Evolutionary conservation across 2,113 vertebrate species (phyloP).

Genomic region (Neoarius graeffei): DNA sequence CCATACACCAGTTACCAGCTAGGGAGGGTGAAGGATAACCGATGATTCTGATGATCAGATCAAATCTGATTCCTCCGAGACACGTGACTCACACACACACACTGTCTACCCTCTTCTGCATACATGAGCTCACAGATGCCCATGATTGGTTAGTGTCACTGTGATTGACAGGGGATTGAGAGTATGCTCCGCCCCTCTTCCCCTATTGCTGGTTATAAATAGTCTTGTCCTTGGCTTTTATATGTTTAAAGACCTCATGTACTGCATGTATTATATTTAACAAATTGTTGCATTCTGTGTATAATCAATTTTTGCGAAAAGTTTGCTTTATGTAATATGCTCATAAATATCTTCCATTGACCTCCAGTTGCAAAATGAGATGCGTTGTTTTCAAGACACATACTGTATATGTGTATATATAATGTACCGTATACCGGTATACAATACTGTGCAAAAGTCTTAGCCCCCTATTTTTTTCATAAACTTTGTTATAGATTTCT

Average conservation of each 20-base stretch:
- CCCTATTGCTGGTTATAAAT: neutral
- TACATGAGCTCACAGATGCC: neutral
- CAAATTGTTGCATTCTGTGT: too few relatives aligned
- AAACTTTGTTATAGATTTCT: too few relatives aligned
- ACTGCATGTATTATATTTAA: neutral
- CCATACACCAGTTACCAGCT: neutral
- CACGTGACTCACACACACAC: neutral
- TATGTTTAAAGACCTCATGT: too few relatives aligned
- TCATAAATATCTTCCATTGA: neutral
- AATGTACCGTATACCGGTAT: too few relatives aligned
- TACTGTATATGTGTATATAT: neutral
- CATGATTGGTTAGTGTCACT: neutral
- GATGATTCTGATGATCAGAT: too few relatives aligned
- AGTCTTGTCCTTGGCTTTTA: neutral
- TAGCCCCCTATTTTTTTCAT: too few relatives aligned
- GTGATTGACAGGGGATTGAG: neutral
- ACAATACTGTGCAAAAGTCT: too few relatives aligned
- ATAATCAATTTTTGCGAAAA: neutral
- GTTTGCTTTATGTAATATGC: neutral
- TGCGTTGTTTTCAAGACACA: neutral
- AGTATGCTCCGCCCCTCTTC: neutral
- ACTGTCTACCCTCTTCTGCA: too few relatives aligned
- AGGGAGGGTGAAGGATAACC: neutral
- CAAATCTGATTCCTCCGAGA: neutral
- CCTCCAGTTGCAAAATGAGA: neutral